These are phyloP conservation scores for Nephrotoma guestfalica DNA, from an alignment of 2,888 invertebrate species.

Conservation along the genomic window DNA sequence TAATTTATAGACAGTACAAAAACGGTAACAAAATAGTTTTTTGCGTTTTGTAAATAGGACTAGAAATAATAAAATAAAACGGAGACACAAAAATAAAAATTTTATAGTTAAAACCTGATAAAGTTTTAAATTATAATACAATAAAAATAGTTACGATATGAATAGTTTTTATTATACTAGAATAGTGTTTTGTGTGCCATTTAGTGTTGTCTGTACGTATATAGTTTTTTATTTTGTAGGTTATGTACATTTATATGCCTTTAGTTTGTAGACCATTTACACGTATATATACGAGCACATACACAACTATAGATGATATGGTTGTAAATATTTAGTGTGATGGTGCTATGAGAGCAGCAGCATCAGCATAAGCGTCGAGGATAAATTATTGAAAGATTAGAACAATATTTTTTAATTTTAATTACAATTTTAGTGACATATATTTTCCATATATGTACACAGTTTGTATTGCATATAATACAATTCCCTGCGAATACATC, in stretches of 20 bases:
- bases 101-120: not conserved
- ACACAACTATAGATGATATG: not conserved
- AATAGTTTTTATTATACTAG: not conserved
- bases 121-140: not conserved
- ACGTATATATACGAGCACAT: not conserved
- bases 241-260: not conserved
- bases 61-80: not conserved
- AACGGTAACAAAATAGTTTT: not conserved
- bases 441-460: not conserved
- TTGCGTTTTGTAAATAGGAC: not conserved
- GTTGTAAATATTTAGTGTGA: constrained; percentile 1
- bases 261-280: not conserved
- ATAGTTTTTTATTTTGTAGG: not conserved
- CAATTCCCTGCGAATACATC: not conserved
- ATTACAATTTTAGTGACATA: not conserved
- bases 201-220: not conserved
- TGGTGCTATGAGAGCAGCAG: constrained; percentile 12
- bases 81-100: not conserved
- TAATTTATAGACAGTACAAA: not conserved
- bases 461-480: not conserved
- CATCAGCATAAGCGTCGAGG: constrained; percentile 18
- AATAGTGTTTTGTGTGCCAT: not conserved
- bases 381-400: constrained; percentile 16
- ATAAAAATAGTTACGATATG: not conserved
- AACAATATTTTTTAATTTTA: not conserved